These are phyloP conservation scores for Pollimyrus isidori DNA, from an alignment of 2,113 vertebrate genomes.

Conservation along the genomic window DNA sequence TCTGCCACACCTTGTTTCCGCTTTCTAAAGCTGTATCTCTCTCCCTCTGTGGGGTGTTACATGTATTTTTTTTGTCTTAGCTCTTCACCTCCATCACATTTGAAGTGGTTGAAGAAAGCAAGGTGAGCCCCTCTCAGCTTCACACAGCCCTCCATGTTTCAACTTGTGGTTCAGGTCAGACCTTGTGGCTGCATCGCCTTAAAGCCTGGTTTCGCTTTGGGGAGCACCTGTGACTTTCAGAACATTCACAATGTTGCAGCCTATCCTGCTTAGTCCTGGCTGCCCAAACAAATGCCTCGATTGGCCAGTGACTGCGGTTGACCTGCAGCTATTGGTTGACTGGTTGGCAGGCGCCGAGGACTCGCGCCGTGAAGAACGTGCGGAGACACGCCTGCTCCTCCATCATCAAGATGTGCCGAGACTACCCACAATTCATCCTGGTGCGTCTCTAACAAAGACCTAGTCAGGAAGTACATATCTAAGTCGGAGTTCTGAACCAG, in stretches of 20 bases:
- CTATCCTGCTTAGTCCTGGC: not conserved
- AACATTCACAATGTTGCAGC: not conserved
- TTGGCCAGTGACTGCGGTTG: not conserved
- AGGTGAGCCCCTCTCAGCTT: slow-evolving; percentile 58
- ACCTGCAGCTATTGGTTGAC: slow-evolving; percentile 4
- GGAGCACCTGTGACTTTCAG: not conserved
- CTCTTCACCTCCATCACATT: slow-evolving; percentile 83
- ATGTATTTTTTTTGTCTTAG: slow-evolving; percentile 48
- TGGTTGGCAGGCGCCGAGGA: slow-evolving; percentile 72
- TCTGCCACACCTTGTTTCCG: not conserved
- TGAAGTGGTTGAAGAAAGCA: slow-evolving; percentile 76
- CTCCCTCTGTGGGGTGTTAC: not conserved
- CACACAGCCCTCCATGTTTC: not conserved
- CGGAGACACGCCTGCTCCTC: slow-evolving; percentile 88
- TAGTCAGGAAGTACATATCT: not conserved
- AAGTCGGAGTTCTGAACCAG: not conserved
- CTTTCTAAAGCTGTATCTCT: not conserved
- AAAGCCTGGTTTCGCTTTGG: not conserved
- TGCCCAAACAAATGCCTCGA: not conserved
- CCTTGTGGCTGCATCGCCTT: not conserved
- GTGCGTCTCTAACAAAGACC: slow-evolving; percentile 48
- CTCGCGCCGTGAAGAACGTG: slow-evolving; percentile 85
- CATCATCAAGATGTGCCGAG: slow-evolving; percentile 89
- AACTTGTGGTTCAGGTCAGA: not conserved
- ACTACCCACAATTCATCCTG: slow-evolving; percentile 83